These are phyloP conservation scores for Drosophila ironensis DNA, from an alignment of 1,140 invertebrate genomes.

Conservation along the genomic window DNA sequence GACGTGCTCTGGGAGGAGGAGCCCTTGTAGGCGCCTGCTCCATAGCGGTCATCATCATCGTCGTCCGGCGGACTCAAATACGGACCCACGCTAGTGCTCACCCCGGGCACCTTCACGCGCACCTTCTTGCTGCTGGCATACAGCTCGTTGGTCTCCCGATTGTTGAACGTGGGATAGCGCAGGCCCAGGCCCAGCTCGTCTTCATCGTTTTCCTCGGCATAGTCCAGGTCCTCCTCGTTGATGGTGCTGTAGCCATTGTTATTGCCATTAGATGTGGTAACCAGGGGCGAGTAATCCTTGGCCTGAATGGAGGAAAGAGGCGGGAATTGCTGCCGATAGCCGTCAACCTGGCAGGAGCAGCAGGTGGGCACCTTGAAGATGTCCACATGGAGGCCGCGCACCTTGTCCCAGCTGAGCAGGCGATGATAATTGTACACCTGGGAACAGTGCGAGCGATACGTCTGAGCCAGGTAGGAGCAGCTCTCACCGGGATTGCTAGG, in stretches of 20 bases:
- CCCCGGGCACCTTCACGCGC: slow-evolving; percentile 53
- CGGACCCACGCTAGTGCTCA: slow-evolving; percentile 61
- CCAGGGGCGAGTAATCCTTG: slow-evolving; percentile 63
- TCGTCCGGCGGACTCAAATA: slow-evolving; percentile 74
- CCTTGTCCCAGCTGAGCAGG: slow-evolving; percentile 92
- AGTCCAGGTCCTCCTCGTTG: slow-evolving; percentile 72
- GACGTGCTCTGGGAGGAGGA: slow-evolving; percentile 11
- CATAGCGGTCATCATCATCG: slow-evolving; percentile 35
- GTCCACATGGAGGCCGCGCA: slow-evolving; percentile 91
- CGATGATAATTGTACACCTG: slow-evolving; percentile 94
- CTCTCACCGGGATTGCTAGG: slow-evolving; percentile 88
- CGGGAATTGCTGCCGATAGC: slow-evolving; percentile 87
- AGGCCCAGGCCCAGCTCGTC: slow-evolving; percentile 55
- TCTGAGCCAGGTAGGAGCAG: slow-evolving; percentile 90
- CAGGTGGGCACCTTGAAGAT: slow-evolving; percentile 93
- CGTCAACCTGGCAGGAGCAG: slow-evolving; percentile 92
- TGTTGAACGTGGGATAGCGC: slow-evolving; percentile 43
- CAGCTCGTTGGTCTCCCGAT: slow-evolving; percentile 63
- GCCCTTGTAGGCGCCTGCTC: slow-evolving; percentile 45
- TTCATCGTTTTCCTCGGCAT: slow-evolving; percentile 73
- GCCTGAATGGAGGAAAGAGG: slow-evolving; percentile 79
- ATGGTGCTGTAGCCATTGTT: slow-evolving; percentile 70
- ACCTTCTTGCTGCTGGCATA: slow-evolving; percentile 65
- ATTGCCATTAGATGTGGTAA: slow-evolving; percentile 16
- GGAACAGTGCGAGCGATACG: slow-evolving; percentile 90